Conservation (phyloP, 1,140 invertebrate genomes). For the Rhizoglyphus robini region DNA sequence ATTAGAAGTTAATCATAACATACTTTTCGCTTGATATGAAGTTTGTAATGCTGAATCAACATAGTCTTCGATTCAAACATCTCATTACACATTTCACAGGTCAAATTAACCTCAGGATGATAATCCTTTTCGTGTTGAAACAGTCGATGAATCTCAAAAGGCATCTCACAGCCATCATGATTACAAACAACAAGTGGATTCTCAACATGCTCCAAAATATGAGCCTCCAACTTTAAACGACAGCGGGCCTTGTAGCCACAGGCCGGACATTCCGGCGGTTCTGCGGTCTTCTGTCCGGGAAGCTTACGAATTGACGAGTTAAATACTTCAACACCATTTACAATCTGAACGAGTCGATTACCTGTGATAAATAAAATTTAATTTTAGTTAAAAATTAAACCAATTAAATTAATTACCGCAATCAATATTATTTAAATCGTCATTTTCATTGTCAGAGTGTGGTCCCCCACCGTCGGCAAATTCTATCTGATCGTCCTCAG, state of each 20-base stretch:
- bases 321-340: background rate
- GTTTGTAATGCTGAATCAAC: constrained; percentile 11
- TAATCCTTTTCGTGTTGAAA: constrained; percentile 14
- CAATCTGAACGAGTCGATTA: background rate
- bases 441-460: background rate
- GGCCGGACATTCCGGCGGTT: background rate
- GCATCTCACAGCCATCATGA: constrained; percentile 1
- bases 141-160: background rate
- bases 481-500: constrained; percentile 2
- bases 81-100: constrained; percentile 15
- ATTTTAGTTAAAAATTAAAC: background rate
- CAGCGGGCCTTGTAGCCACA: background rate
- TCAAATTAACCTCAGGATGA: constrained; percentile 3
- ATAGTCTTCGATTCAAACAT: background rate
- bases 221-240: constrained; percentile 6
- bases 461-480: background rate
- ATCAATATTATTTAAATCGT: no score
- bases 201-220: constrained; percentile 2
- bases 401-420: background rate
- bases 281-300: background rate
- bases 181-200: constrained; percentile 15
- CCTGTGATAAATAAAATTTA: background rate
- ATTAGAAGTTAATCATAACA: background rate
- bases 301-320: background rate
- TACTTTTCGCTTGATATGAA: constrained; percentile 5